Conservation (phyloP, 1,140 invertebrate species). For the Dermatophagoides farinae region DNA sequence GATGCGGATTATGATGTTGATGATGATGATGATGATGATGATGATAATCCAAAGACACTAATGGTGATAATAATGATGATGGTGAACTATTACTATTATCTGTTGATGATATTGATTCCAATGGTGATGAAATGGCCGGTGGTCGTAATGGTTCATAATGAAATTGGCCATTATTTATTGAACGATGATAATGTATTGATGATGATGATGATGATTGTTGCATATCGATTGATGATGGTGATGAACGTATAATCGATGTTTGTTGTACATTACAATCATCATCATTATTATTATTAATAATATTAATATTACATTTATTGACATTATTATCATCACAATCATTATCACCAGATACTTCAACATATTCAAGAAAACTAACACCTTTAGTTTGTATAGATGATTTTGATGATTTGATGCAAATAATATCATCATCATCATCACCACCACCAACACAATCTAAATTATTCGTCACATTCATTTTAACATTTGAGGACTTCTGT, state of each 20-base stretch:
- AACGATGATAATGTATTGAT: neutral
- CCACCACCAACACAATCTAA: too few species aligned
- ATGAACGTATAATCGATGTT: neutral
- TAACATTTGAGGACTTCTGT: too few species aligned
- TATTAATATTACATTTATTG: neutral
- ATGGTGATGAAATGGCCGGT: neutral
- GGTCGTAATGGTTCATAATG: slow-evolving; percentile 6
- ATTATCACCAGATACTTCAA: neutral
- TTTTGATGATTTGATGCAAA: neutral
- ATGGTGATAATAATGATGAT: neutral
- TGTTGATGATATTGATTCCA: neutral
- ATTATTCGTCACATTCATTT: too few species aligned
- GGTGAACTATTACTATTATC: slow-evolving; percentile 4
- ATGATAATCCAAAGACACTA: neutral
- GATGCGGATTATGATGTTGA: too few species aligned
- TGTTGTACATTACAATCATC: neutral
- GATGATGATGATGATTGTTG: neutral
- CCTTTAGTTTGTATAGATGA: neutral
- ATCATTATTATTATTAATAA: neutral
- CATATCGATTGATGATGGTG: neutral
- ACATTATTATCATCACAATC: neutral
- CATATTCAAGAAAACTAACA: slow-evolving; percentile 3
- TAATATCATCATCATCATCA: too few species aligned
- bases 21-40: neutral
- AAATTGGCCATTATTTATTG: neutral